A percentile compares a stretch with the other conserved stretches of the same genome.
phyloP scores from a whole-genome alignment of 2,113 vertebrate genomes.

The Pygathrix nemaeus region DNA sequence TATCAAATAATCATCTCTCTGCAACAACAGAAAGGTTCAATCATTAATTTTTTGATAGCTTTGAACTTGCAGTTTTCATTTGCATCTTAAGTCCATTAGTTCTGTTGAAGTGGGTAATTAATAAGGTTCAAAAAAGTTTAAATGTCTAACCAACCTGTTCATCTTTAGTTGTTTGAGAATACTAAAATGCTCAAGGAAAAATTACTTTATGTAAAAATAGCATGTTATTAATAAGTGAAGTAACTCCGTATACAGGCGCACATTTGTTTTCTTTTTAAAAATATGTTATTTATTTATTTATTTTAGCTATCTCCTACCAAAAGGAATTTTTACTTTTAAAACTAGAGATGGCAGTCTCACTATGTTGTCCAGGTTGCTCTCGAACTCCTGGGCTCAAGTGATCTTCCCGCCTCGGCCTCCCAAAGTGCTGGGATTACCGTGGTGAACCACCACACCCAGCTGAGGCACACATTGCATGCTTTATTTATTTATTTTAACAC shows the following conservation, averaged over 20 bases:
- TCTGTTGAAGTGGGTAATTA: slow-evolving; percentile 46
- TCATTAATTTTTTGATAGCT: slow-evolving; percentile 65
- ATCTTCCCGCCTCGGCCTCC: too few relatives aligned
- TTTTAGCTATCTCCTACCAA: too few relatives aligned
- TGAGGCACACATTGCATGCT: too few relatives aligned
- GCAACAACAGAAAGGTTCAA: background rate
- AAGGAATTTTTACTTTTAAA: too few relatives aligned
- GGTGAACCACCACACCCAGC: too few relatives aligned
- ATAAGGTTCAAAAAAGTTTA: slow-evolving; percentile 59
- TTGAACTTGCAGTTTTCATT: slow-evolving; percentile 64
- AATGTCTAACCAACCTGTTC: slow-evolving; percentile 38
- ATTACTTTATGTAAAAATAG: slow-evolving; percentile 10
- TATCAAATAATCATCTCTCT: slow-evolving; percentile 61
- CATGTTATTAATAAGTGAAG: background rate
- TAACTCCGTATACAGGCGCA: background rate
- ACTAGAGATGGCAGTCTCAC: too few relatives aligned
- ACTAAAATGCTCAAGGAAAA: slow-evolving; percentile 51
- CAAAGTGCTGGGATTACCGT: too few relatives aligned
- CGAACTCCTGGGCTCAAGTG: too few relatives aligned
- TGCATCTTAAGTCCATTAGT: slow-evolving; percentile 36
- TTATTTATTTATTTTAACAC: background rate
- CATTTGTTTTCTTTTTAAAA: background rate
- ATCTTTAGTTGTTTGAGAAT: slow-evolving; percentile 30
- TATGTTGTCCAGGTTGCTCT: too few relatives aligned
- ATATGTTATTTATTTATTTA: too few relatives aligned